phyloP scores from a whole-genome alignment of 2,888 invertebrate genomes.

The Deroplatys truncata region DNA sequence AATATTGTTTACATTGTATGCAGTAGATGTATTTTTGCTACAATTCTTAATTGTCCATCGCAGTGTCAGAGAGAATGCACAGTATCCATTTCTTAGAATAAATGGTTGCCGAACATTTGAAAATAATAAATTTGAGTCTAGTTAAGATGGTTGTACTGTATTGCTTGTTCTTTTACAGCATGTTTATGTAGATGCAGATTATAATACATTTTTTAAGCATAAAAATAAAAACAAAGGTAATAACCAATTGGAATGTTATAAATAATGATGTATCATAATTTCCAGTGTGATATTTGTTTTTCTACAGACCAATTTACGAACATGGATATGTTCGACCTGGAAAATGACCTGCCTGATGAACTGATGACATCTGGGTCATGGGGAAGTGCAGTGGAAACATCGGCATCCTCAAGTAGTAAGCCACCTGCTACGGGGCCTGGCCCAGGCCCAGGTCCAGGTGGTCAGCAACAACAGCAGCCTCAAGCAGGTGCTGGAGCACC shows the following conservation, averaged over 20 bases:
- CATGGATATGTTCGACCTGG: constrained; percentile 83
- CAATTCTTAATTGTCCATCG: not conserved
- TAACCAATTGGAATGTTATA: not conserved
- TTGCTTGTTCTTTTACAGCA: no score
- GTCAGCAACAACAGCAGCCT: constrained; percentile 16
- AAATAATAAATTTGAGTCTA: no score
- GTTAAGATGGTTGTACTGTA: no score
- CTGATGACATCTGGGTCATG: constrained; percentile 69
- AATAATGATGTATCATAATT: not conserved
- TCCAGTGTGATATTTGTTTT: not conserved
- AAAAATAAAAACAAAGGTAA: not conserved
- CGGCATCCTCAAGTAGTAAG: constrained; percentile 63
- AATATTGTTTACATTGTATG: not conserved
- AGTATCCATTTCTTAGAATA: no score
- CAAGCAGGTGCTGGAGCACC: constrained; percentile 31
- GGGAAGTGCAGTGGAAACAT: constrained; percentile 53
- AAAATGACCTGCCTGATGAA: constrained; percentile 89
- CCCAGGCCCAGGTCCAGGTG: constrained; percentile 48
- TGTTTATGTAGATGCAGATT: not conserved
- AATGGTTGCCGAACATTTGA: no score
- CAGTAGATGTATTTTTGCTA: not conserved
- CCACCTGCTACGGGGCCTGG: constrained; percentile 82
- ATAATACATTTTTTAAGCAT: not conserved
- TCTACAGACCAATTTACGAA: constrained; percentile 65
- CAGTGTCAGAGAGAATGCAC: not conserved